Base-by-base conservation (phyloP, 1,140 invertebrate genomes). In the Zaprionus davidi region DNA sequence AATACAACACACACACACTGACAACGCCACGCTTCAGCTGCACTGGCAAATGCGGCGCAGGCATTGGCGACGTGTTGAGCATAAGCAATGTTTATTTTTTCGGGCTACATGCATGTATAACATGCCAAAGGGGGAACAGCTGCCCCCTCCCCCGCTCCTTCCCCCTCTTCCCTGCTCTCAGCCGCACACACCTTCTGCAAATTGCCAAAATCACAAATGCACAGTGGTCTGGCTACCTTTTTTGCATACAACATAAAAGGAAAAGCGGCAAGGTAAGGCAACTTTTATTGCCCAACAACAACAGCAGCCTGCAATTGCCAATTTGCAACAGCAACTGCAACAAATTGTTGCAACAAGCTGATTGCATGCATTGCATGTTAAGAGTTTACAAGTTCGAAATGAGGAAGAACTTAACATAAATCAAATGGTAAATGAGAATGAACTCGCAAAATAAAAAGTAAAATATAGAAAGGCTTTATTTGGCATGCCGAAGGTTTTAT, bases 71-170 rank as follows among this genome's bases (percentile, higher is more conserved):
- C 81, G 84, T 87, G 84, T 76, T 53, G 66, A 59, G 84, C 81
- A 87, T 90, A 84, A 84, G 74, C 81, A 88, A 87, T 87, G 77
- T 83, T 86, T 78, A 82, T 79, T 79, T 77, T 79, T 71, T 71
- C 62, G 28, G 41, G 60, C 66, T 71, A 44, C 59, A 67, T 71
- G 76, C 64, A 69, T 79, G 83, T 87, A 69, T 71, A 82, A 86
- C 76, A 87, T 57, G 56, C 41, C 28, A 62, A 58, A 62, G 79
- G 68, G 66, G 53, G 59, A 36, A 13, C 22, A 17, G 0, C 38
- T 34, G 20, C 55, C 26, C 20, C 41, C 5, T 26, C 66, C 36
- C 41, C 24, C 15, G 28, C 58, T 58, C 46, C 51, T 7, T 7
- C 7, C 28, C 7, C 28, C 7, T 31, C 62, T 63, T 41, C 79